Evolutionary conservation across 1,140 invertebrate species (phyloP).

Genomic region (Drosophila sproati): DNA sequence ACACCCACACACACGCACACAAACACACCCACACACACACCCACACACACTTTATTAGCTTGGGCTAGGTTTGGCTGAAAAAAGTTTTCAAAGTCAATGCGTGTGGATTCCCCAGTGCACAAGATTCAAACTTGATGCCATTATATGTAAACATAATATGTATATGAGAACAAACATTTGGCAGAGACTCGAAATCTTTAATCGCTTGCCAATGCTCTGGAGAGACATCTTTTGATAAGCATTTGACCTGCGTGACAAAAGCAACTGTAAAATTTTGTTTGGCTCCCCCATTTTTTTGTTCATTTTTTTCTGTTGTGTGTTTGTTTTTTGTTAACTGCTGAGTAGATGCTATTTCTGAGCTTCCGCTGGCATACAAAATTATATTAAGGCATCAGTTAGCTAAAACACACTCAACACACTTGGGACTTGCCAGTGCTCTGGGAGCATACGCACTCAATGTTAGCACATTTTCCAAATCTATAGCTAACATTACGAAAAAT

Average conservation of each 20-base stretch:
- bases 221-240: slow-evolving; percentile 71
- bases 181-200: slow-evolving; percentile 64
- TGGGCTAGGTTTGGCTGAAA: neutral
- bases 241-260: slow-evolving; percentile 59
- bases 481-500: neutral
- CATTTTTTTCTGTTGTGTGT: slow-evolving; percentile 43
- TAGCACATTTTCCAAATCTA: slow-evolving; percentile 9
- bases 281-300: neutral
- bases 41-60: slow-evolving; percentile 31
- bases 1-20: slow-evolving; percentile 12
- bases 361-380: slow-evolving; percentile 34
- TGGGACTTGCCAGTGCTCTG: slow-evolving; percentile 2
- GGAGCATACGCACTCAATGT: slow-evolving; percentile 1
- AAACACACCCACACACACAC: neutral
- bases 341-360: slow-evolving; percentile 34
- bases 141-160: slow-evolving; percentile 39
- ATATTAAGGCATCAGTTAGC: neutral
- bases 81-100: slow-evolving; percentile 26
- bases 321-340: slow-evolving; percentile 49
- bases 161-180: slow-evolving; percentile 15
- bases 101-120: slow-evolving; percentile 32
- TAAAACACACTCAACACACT: neutral
- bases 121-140: slow-evolving; percentile 37
- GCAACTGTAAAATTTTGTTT: slow-evolving; percentile 16
- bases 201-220: slow-evolving; percentile 72